Base-by-base conservation (phyloP, 2,888 invertebrate genomes). In the Parasteatoda lunata region DNA sequence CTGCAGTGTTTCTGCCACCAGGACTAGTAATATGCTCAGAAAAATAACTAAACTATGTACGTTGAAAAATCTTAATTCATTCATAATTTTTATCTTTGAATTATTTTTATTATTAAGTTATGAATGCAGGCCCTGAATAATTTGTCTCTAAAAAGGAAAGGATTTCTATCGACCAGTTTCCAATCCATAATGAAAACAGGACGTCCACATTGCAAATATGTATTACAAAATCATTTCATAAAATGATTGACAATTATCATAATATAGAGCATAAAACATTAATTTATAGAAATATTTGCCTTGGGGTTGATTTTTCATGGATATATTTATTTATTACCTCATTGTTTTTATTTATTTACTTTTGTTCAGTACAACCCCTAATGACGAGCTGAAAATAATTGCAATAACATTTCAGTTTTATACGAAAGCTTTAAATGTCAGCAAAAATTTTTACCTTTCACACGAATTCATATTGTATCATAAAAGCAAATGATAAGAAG, bases 371-470 rank as follows among this genome's bases (percentile, higher is more conserved):
- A 68, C 51, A 48, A 52, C 81, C 75, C 52, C 69, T 54, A 47
- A n/a, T 45, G 70, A 64, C 49, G 73, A 72, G 66, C 81, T 81
- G 69, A 81, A 72, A 80, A 30, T 81, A 81, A 73, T 75, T 59
- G 81, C 81, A 81, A 81, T 75, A 75, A 75, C 68, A 81, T 59
- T 75, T 81, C 68, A 75, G 68, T 75, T 75, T 75, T 73, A 73
- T 81, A 81, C 66, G 70, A 69, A 75, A 47, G 75, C 66, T 81
- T 81, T 81, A 69, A 81, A 59, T 54, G 81, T 81, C 51, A 51
- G 47, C 68, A 66, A 68, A 65, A 66, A 69, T 81, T 81, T 81
- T 81, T 81, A 81, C 75, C 59, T 52, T 69, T 75, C 59, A 68
- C 47, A 59, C 54, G 75, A 81, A 66, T 69, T 81, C 81, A 73